Percentiles rank a stretch among this genome's conserved stretches.
These are phyloP conservation scores for Stenchaetothrips biformis DNA, from an alignment of 2,888 invertebrate genomes.

Conservation along the genomic window DNA sequence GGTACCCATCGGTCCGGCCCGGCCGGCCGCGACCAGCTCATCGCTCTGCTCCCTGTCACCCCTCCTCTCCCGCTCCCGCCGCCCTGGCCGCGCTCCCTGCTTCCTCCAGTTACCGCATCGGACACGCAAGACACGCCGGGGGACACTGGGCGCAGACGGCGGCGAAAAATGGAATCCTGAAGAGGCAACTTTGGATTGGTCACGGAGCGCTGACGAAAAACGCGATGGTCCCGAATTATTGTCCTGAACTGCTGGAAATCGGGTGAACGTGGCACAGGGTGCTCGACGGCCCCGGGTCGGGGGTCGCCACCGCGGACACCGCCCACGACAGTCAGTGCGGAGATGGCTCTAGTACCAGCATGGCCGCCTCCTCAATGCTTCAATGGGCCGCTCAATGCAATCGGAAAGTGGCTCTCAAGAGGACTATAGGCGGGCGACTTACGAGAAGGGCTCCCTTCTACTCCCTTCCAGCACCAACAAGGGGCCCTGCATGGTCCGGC, in stretches of 20 bases:
- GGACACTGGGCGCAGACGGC: not conserved
- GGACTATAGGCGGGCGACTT: not conserved
- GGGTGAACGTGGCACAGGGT: not conserved
- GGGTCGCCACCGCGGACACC: too few relatives aligned
- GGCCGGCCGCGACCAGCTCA: not conserved
- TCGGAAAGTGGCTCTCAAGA: conserved; percentile 7
- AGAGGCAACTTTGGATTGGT: too few relatives aligned
- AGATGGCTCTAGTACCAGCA: conserved; percentile 1
- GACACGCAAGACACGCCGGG: not conserved
- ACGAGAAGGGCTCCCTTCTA: not conserved
- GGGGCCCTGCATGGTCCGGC: not conserved
- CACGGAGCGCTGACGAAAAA: too few relatives aligned
- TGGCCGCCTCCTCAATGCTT: not conserved
- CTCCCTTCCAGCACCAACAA: not conserved
- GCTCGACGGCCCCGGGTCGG: too few relatives aligned
- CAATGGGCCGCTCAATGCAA: conserved; percentile 4
- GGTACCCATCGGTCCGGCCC: not conserved
- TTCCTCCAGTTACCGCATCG: not conserved
- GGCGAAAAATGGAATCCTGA: too few relatives aligned
- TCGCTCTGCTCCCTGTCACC: not conserved
- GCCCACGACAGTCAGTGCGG: not conserved
- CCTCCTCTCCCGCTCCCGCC: too few relatives aligned
- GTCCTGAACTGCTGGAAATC: not conserved
- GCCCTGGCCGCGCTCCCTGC: not conserved
- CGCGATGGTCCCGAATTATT: not conserved